Evolutionary conservation across 2,888 invertebrate genomes (phyloP).

Genomic region (Tipula lateralis): DNA sequence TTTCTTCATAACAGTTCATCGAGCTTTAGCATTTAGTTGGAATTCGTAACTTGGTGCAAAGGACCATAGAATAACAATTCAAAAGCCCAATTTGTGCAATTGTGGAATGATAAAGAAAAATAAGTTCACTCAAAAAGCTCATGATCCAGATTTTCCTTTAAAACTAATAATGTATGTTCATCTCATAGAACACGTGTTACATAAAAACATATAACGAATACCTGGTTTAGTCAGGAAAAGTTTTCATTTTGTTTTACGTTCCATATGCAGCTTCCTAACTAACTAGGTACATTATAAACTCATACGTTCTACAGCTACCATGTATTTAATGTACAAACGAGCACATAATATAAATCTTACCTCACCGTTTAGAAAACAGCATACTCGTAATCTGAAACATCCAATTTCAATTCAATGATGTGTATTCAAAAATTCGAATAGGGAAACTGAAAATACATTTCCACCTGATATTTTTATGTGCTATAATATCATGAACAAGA

Average conservation of each 20-base stretch:
- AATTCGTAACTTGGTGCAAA: too few species aligned
- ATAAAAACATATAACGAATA: not conserved
- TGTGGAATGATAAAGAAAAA: too few species aligned
- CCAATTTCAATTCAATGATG: slow-evolving; percentile 19
- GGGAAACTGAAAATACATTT: not conserved
- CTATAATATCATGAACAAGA: not conserved
- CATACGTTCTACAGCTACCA: too few species aligned
- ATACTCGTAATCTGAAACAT: not conserved
- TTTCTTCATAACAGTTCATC: too few species aligned
- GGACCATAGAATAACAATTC: too few species aligned
- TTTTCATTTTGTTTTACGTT: not conserved
- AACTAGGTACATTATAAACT: too few species aligned
- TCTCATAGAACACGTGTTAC: too few species aligned
- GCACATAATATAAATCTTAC: not conserved
- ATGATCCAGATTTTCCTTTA: too few species aligned
- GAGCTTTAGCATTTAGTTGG: too few species aligned
- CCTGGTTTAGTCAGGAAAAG: not conserved
- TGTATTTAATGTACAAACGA: not conserved
- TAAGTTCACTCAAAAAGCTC: too few species aligned
- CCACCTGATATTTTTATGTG: slow-evolving; percentile 9
- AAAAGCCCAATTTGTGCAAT: too few species aligned
- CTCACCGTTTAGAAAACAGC: not conserved
- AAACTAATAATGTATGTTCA: too few species aligned
- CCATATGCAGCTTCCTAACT: not conserved
- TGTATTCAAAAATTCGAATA: not conserved